phyloP scores from a whole-genome alignment of 2,797 vertebrate species.

The Enteromius afrohamiltoni region DNA sequence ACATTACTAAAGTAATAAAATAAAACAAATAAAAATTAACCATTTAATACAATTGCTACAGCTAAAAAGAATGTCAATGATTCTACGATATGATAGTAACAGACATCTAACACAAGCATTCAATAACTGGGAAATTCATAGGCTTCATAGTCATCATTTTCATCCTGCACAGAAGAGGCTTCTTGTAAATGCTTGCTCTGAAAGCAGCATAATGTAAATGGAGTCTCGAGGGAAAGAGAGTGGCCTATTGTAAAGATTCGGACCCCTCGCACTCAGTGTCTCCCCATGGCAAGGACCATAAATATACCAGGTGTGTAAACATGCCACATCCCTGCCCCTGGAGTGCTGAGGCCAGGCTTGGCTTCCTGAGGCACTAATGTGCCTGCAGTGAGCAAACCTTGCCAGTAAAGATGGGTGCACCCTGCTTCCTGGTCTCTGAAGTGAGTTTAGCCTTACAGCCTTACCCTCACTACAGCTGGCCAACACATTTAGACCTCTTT shows the following conservation, averaged over 20 bases:
- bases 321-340: conserved; percentile 46
- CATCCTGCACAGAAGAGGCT: conserved; percentile 4
- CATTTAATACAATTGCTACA: not conserved
- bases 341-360: conserved; percentile 47
- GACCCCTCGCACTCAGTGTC: not conserved
- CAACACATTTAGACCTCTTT: conserved; percentile 17
- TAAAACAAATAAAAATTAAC: not conserved
- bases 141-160: not conserved
- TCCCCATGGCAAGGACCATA: conserved; percentile 57
- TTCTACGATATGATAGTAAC: not conserved
- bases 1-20: not conserved
- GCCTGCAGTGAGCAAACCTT: conserved; percentile 6
- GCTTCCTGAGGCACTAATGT: conserved; percentile 35
- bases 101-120: not conserved
- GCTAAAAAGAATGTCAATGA: not conserved
- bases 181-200: conserved; percentile 25
- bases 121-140: not conserved
- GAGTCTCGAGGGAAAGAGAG: not conserved
- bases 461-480: conserved; percentile 45
- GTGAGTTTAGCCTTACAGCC: conserved; percentile 1
- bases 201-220: conserved; percentile 25
- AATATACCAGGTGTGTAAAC: conserved; percentile 69
- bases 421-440: conserved; percentile 37
- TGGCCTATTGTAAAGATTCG: not conserved
- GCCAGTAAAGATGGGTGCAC: conserved; percentile 31